These are phyloP conservation scores for Philereme vetulata DNA, from an alignment of 2,888 invertebrate species.

Conservation along the genomic window DNA sequence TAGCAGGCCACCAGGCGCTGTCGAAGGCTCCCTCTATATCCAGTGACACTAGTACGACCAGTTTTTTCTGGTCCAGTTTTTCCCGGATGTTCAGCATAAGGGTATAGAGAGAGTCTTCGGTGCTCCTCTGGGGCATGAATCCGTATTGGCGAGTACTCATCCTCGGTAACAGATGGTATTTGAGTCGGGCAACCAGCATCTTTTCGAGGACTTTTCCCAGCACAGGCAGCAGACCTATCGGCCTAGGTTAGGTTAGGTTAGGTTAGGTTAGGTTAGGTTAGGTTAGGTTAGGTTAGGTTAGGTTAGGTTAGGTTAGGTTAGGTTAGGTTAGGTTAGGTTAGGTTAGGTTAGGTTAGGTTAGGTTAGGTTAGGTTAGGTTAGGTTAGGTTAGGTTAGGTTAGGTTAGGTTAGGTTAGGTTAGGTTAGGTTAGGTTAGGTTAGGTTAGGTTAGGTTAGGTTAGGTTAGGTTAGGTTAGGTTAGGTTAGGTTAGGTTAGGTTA, in stretches of 20 bases:
- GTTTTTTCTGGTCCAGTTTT: too few species aligned
- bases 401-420: constrained; percentile 27
- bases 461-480: constrained; percentile 29
- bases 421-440: constrained; percentile 28
- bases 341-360: constrained; percentile 31
- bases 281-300: constrained; percentile 34
- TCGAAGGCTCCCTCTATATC: too few species aligned
- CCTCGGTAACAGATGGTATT: too few species aligned
- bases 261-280: constrained; percentile 36
- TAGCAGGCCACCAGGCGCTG: too few species aligned
- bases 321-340: constrained; percentile 32
- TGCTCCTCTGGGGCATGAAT: too few species aligned
- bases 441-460: constrained; percentile 31
- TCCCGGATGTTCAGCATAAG: too few species aligned
- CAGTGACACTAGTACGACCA: too few species aligned
- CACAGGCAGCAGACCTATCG: too few species aligned
- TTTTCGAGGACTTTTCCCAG: too few species aligned
- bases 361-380: constrained; percentile 31
- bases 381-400: constrained; percentile 27
- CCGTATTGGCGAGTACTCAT: too few species aligned
- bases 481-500: constrained; percentile 31
- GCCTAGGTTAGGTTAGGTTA: constrained; percentile 37
- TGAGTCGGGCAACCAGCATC: too few species aligned
- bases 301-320: constrained; percentile 34
- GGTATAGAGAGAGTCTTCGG: too few species aligned